Base-by-base conservation (phyloP, 1,140 invertebrate species). In the Chironomus tepperi region DNA sequence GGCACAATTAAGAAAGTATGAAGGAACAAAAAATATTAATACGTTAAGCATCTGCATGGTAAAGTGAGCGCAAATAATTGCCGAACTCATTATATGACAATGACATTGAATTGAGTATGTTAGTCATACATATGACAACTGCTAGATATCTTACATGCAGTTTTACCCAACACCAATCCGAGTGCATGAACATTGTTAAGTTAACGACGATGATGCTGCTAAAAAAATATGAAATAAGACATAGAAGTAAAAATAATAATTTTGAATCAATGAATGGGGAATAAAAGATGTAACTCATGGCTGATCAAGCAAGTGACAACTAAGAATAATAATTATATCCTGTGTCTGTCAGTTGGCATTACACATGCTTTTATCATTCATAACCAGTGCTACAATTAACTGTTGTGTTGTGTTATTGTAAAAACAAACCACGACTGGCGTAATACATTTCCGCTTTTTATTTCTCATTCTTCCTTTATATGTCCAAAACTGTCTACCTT, bases 361-460 rank as follows among this genome's bases (percentile, higher is more conserved):
- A 57, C 47, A 57, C 47, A 57, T 57, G 47, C n/a, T 57, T 57
- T 57, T 57, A 57, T 57, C 47, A 57, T 57, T 34, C 47, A 12
- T n/a, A 57, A n/a, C 47, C 47, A 57, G 12, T 34, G 24, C 43
- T 15, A 57, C 47, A 57, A 57, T 57, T 57, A 57, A 57, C 47
- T 57, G 47, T 57, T 57, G 47, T 57, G 47, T 57, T n/a, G 47
- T 57, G 47, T 15, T n/a, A 57, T 57, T 57, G n/a, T 57, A 57
- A 57, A 57, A 12, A 57, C 47, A 57, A 57, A 57, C 47, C 47
- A 57, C 47, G 47, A 57, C 47, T 57, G 47, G 47, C 47, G 47
- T 57, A 57, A 57, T 57, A 57, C 47, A 57, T 57, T 57, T 57
- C 47, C 47, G 47, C 47, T 57, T 57, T n/a, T 57, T 57, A n/a